phyloP scores from a whole-genome alignment of 1,140 invertebrate species.

The Nephila pilipes region DNA sequence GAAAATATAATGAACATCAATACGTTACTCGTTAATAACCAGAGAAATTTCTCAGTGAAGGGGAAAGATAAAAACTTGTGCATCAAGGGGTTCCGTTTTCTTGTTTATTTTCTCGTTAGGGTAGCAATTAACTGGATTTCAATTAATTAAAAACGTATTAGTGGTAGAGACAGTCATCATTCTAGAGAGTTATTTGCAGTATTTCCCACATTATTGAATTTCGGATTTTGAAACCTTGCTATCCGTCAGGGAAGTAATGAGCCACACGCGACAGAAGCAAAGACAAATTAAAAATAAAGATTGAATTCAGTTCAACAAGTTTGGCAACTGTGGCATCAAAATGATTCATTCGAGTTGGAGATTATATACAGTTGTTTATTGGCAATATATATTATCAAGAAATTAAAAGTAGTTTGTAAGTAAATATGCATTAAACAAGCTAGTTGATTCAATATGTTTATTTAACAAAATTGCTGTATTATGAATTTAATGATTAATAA shows the following conservation, averaged over 20 bases:
- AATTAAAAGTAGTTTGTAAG: no score
- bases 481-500: no score
- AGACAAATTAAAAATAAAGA: neutral
- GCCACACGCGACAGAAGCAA: neutral
- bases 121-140: constrained; percentile 35
- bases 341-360: no score
- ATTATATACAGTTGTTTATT: no score
- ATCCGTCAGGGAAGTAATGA: neutral
- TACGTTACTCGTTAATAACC: constrained; percentile 8
- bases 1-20: neutral
- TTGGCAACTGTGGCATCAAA: neutral
- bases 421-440: no score
- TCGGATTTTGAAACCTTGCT: neutral
- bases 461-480: no score
- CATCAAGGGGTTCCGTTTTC: neutral
- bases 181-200: constrained; percentile 23
- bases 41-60: neutral
- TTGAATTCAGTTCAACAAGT: constrained; percentile 37
- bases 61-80: constrained; percentile 15
- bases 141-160: constrained; percentile 56
- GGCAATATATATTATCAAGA: no score
- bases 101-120: constrained; percentile 21
- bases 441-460: no score
- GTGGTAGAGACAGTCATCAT: neutral
- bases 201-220: neutral